Evolutionary conservation across 1,140 invertebrate species (phyloP), one percentile per base, ranked within the genome.

Genomic region (Vollenhovia emeryi): DNA sequence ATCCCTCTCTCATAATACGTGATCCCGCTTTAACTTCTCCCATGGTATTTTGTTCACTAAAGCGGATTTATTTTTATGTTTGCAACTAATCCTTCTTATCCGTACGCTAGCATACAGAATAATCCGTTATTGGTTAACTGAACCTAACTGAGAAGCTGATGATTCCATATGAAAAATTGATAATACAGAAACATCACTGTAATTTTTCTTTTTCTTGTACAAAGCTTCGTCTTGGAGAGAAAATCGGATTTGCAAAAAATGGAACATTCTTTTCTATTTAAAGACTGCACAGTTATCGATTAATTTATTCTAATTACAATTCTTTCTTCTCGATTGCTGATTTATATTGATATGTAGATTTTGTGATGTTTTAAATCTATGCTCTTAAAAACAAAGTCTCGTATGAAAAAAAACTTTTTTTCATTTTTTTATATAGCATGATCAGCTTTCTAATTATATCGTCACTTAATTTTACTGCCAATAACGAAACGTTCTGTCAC

Each of bases 1-100:
- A 52, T 57, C 13, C 36, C 30, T 30, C 30, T 30, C n/a, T 73
- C 33, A 55, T 43, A 45, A 57, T 57, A 69, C 64, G n/a, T n/a
- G n/a, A n/a, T n/a, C n/a, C 15, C 21, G 66, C 78, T 82, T 82
- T 33, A 15, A 52, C 15, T 80, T 21, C 24, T 57, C 11, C n/a
- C 36, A 55, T 69, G 15, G 11, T 80, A 69, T 15, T 80, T 71
- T 59, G 15, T 82, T 82, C 18, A 45, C 15, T 21, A 30, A 30
- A 60, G 40, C 40, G 27, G 18, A 43, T 57, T 71, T 18, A 18
- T 21, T 57, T 55, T 80, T 40, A 30, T 55, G 33, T 80, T 80
- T 45, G 36, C 24, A 15, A 71, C 33, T 80, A 59, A 82, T 68
- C 30, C 33, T 36, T 43, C 5, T 13, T 68, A 52, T 9, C 7